phyloP scores from a whole-genome alignment of 2,797 vertebrate species.

The Prunella strophiata region DNA sequence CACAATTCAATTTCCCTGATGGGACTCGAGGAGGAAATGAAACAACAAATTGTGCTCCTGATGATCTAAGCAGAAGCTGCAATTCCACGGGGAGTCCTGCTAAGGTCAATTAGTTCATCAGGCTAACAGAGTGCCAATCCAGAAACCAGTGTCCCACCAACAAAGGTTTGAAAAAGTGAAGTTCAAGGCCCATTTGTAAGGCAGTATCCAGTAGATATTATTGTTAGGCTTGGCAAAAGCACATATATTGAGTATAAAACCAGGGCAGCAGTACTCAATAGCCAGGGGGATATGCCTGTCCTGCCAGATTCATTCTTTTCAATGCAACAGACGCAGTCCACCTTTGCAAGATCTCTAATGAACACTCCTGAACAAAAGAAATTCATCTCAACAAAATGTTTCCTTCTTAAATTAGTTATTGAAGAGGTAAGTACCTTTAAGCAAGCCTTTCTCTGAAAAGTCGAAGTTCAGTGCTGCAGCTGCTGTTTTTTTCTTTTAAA shows the following conservation, averaged over 20 bases:
- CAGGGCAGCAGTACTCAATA: constrained; percentile 27
- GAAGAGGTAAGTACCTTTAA: constrained; percentile 53
- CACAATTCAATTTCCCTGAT: constrained; percentile 77
- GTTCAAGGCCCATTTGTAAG: constrained; percentile 39
- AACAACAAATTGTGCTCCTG: constrained; percentile 78
- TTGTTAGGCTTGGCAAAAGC: constrained; percentile 31
- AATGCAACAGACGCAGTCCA: constrained; percentile 29
- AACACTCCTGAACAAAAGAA: constrained; percentile 21
- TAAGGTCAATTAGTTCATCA: constrained; percentile 80
- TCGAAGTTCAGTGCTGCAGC: background rate
- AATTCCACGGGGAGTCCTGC: constrained; percentile 65
- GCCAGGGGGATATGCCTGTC: background rate
- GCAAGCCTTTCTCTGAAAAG: constrained; percentile 7
- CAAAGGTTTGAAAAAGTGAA: constrained; percentile 46
- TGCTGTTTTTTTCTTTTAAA: background rate
- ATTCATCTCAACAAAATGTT: constrained; percentile 5
- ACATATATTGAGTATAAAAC: constrained; percentile 26
- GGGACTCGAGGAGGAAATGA: constrained; percentile 77
- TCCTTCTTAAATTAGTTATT: constrained; percentile 5
- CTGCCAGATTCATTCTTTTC: constrained; percentile 10
- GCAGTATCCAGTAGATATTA: constrained; percentile 31
- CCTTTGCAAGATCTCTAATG: constrained; percentile 17
- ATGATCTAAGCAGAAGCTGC: constrained; percentile 78
- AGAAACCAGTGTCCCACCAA: constrained; percentile 60
- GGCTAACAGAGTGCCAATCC: constrained; percentile 68